phyloP scores from a whole-genome alignment of 2,888 invertebrate species.

The Melangyna quadrimaculata region DNA sequence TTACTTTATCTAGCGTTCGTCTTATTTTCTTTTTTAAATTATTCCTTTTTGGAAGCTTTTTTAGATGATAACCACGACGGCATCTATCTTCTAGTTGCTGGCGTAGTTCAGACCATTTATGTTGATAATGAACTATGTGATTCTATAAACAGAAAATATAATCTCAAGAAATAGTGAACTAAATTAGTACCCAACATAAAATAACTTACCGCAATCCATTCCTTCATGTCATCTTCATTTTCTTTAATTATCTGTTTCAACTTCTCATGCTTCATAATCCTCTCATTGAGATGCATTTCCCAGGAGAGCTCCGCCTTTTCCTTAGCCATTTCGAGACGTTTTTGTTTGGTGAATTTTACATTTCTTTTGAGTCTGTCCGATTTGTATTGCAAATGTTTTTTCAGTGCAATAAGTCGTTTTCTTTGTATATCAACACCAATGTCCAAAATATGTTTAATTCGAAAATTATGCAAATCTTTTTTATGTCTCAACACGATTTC shows the following conservation, averaged over 20 bases:
- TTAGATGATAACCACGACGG: constrained; percentile 1
- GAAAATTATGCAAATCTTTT: constrained; percentile 75
- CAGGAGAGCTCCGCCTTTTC: constrained; percentile 76
- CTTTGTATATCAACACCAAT: constrained; percentile 76
- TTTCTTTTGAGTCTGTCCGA: constrained; percentile 76
- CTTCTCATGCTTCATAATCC: constrained; percentile 75
- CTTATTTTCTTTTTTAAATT: not conserved
- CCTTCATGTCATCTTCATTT: constrained; percentile 67
- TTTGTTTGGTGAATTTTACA: constrained; percentile 72
- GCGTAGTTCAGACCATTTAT: constrained; percentile 75
- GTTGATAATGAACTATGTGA: constrained; percentile 73
- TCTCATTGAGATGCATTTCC: constrained; percentile 76
- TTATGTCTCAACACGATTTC: constrained; percentile 74
- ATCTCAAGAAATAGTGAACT: no score
- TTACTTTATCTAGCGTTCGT: constrained; percentile 29
- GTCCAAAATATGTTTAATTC: constrained; percentile 74
- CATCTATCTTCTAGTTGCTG: constrained; percentile 72
- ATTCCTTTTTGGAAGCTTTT: constrained; percentile 21
- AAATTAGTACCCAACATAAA: no score
- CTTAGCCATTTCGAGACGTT: constrained; percentile 32
- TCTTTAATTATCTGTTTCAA: constrained; percentile 70
- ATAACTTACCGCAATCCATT: constrained; percentile 75
- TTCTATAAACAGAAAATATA: constrained; percentile 13
- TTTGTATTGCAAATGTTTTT: constrained; percentile 78
- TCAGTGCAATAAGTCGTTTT: constrained; percentile 77